Conservation (phyloP, 2,113 vertebrate genomes). For the Vulpes vulpes region DNA sequence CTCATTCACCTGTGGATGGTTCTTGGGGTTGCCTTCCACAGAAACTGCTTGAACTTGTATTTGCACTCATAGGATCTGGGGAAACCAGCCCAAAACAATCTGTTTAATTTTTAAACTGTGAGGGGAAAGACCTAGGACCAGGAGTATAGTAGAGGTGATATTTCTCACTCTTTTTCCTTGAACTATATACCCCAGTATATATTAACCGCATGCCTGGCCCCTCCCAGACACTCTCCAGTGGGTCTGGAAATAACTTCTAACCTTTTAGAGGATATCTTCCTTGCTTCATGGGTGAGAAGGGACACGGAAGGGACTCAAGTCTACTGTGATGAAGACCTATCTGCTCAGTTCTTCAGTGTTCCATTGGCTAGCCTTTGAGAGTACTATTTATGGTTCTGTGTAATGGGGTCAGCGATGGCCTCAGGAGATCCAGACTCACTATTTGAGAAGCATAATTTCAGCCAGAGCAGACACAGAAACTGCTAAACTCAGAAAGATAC, state of each 20-base stretch:
- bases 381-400: background rate
- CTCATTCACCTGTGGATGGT: background rate
- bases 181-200: background rate
- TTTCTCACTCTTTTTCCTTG: slow-evolving; percentile 30
- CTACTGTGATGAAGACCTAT: background rate
- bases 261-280: background rate
- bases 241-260: slow-evolving; percentile 24
- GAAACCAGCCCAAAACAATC: background rate
- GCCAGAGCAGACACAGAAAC: slow-evolving; percentile 25
- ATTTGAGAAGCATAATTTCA: slow-evolving; percentile 40
- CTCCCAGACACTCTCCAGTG: background rate
- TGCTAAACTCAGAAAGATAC: background rate
- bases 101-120: slow-evolving; percentile 32
- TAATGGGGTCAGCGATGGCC: background rate
- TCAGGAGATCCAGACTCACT: background rate
- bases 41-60: background rate
- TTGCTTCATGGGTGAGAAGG: background rate
- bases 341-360: background rate
- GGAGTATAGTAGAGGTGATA: background rate
- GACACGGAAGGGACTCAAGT: background rate
- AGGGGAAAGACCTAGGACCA: background rate
- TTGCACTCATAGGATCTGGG: background rate
- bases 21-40: background rate
- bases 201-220: background rate
- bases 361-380: background rate